A percentile compares a stretch with the other conserved stretches of the same genome.
These are phyloP conservation scores for Peromyscus polionotus DNA, from an alignment of 2,113 vertebrate genomes.

Conservation along the genomic window DNA sequence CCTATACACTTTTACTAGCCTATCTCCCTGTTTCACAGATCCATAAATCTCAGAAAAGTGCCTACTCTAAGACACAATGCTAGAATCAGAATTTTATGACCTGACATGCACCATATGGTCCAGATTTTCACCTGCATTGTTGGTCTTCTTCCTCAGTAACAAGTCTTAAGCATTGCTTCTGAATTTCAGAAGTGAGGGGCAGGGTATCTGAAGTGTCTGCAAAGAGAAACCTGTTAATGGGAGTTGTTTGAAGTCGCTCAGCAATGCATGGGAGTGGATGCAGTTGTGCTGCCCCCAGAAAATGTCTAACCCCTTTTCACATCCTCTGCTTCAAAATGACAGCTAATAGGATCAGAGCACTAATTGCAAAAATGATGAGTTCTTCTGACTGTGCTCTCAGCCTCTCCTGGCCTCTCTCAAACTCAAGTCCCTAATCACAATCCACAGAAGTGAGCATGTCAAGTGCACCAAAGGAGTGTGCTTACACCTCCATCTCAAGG, in stretches of 20 bases:
- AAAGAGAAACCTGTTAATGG: not conserved
- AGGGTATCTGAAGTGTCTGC: not conserved
- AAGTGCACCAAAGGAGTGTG: conserved; percentile 53
- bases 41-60: not conserved
- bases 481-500: conserved; percentile 44
- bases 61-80: not conserved
- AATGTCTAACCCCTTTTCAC: not conserved
- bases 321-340: not conserved
- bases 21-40: not conserved
- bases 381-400: not conserved
- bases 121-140: not conserved
- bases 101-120: not conserved
- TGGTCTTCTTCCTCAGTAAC: not conserved
- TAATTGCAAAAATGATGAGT: conserved; percentile 19
- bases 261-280: not conserved
- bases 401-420: conserved; percentile 39
- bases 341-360: conserved; percentile 18
- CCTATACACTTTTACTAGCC: conserved; percentile 16
- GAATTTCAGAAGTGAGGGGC: conserved; percentile 46
- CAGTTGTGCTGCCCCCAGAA: not conserved
- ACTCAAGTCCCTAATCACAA: conserved; percentile 33
- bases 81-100: not conserved
- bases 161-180: not conserved
- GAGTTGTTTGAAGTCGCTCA: conserved; percentile 40
- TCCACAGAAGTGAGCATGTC: not conserved